Percentiles rank a stretch among this genome's conserved stretches.
Evolutionary conservation across 2,113 vertebrate genomes (phyloP).

Genomic region (Protomyctophum bolini): DNA sequence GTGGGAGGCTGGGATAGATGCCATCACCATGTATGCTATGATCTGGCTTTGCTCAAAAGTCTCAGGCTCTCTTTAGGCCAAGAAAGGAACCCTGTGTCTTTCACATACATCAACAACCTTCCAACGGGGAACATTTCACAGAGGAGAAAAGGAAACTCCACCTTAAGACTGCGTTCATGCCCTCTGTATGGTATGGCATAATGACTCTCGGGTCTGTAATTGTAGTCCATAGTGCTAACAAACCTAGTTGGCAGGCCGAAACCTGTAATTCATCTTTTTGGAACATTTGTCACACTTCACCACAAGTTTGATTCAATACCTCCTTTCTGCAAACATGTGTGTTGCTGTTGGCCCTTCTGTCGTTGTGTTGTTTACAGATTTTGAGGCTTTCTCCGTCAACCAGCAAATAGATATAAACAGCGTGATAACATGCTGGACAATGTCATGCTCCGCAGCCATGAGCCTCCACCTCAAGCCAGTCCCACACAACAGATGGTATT

Average conservation of each 20-base stretch:
- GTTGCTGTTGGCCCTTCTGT: background rate
- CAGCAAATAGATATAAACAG: slow-evolving; percentile 17
- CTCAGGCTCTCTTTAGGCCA: slow-evolving; percentile 19
- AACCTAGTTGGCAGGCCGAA: slow-evolving; percentile 54
- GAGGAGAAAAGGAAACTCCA: slow-evolving; percentile 64
- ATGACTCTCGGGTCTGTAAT: slow-evolving; percentile 50
- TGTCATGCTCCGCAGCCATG: slow-evolving; percentile 5
- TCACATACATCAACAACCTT: slow-evolving; percentile 40
- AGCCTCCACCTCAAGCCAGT: background rate
- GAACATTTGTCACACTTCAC: slow-evolving; percentile 62
- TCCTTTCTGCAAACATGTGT: slow-evolving; percentile 43
- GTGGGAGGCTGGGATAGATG: slow-evolving; percentile 8
- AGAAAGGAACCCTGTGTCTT: slow-evolving; percentile 7
- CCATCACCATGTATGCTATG: slow-evolving; percentile 8
- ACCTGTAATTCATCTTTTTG: slow-evolving; percentile 56
- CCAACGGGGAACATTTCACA: slow-evolving; percentile 44
- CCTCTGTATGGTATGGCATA: slow-evolving; percentile 45
- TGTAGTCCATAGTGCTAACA: slow-evolving; percentile 64
- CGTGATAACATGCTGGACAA: slow-evolving; percentile 7
- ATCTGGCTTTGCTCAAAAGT: slow-evolving; percentile 7
- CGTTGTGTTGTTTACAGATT: slow-evolving; percentile 22
- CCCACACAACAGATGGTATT: background rate
- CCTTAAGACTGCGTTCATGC: slow-evolving; percentile 38
- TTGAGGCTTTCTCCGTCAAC: slow-evolving; percentile 38
- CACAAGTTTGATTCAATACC: slow-evolving; percentile 41